phyloP scores from a whole-genome alignment of 2,797 vertebrate genomes.

The Darevskia nairensis region DNA sequence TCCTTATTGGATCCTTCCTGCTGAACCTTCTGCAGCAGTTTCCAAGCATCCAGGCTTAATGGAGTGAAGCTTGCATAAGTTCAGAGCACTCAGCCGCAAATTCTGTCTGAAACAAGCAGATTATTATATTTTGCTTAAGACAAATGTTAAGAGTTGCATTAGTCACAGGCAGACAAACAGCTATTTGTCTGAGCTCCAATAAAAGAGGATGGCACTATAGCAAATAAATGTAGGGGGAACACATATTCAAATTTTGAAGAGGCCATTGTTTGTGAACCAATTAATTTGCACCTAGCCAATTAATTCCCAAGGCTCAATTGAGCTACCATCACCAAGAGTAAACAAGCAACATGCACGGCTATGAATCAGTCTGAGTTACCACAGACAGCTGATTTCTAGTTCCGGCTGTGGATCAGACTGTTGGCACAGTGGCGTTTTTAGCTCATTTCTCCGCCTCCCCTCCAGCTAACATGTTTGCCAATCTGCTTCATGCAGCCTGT shows the following conservation, averaged over 20 bases:
- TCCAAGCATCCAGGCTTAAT: conserved; percentile 55
- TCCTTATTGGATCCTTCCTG: conserved; percentile 61
- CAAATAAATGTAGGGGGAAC: conserved; percentile 25
- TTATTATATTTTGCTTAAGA: conserved; percentile 29
- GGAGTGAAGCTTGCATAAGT: conserved; percentile 35
- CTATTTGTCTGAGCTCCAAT: conserved; percentile 21
- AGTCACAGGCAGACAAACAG: conserved; percentile 36
- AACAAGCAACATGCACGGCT: conserved; percentile 58
- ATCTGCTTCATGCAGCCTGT: conserved; percentile 6
- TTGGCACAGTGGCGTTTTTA: conserved; percentile 34
- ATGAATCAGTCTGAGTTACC: conserved; percentile 59
- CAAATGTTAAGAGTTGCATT: conserved; percentile 44
- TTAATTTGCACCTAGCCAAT: conserved; percentile 70
- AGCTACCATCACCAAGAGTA: conserved; percentile 53
- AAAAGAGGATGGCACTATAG: conserved; percentile 38
- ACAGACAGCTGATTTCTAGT: conserved; percentile 54
- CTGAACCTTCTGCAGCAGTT: conserved; percentile 51
- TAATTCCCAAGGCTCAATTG: conserved; percentile 54
- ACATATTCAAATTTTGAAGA: conserved; percentile 45
- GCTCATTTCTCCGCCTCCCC: conserved; percentile 44
- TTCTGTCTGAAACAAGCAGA: conserved; percentile 34
- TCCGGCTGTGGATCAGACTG: conserved; percentile 5
- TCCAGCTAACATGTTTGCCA: conserved; percentile 49
- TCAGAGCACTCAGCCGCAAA: conserved; percentile 21
- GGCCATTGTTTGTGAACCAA: conserved; percentile 54